These are phyloP conservation scores for Aplysina aerophoba DNA, from an alignment of 37 sponge, comb jelly and placozoan genomes.

Conservation along the genomic window DNA sequence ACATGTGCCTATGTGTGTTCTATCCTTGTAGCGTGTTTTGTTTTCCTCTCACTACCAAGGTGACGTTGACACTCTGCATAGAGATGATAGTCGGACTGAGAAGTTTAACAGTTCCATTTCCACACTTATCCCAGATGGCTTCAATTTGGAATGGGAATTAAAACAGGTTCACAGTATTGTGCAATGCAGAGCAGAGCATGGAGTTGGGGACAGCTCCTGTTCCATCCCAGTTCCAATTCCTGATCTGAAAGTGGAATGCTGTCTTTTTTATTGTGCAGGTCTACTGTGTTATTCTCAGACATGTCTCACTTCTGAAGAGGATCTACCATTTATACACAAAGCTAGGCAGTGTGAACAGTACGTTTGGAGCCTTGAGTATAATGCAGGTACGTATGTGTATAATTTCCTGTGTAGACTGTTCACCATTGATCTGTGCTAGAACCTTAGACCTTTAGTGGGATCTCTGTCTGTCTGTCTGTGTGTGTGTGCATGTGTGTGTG, in stretches of 20 bases:
- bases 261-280: too few relatives aligned
- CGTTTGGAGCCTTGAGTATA: conserved; percentile 32
- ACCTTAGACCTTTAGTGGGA: too few relatives aligned
- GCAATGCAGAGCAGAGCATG: too few relatives aligned
- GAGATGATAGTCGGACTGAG: conserved; percentile 44
- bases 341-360: conserved; percentile 34
- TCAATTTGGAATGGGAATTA: background rate
- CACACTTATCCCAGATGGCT: conserved; percentile 15
- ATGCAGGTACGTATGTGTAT: conserved; percentile 46
- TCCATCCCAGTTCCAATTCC: background rate
- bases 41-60: background rate
- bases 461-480: background rate
- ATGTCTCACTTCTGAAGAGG: conserved; percentile 59
- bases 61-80: conserved; percentile 23
- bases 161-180: background rate
- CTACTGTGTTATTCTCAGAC: conserved; percentile 58
- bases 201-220: too few relatives aligned
- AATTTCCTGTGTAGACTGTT: too few relatives aligned
- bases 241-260: background rate
- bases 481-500: too few relatives aligned
- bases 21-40: background rate
- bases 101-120: conserved; percentile 53
- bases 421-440: too few relatives aligned
- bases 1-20: too few relatives aligned
- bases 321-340: conserved; percentile 73